Base-by-base conservation (phyloP, 2,888 invertebrate species). In the Galerucella nymphaeae region DNA sequence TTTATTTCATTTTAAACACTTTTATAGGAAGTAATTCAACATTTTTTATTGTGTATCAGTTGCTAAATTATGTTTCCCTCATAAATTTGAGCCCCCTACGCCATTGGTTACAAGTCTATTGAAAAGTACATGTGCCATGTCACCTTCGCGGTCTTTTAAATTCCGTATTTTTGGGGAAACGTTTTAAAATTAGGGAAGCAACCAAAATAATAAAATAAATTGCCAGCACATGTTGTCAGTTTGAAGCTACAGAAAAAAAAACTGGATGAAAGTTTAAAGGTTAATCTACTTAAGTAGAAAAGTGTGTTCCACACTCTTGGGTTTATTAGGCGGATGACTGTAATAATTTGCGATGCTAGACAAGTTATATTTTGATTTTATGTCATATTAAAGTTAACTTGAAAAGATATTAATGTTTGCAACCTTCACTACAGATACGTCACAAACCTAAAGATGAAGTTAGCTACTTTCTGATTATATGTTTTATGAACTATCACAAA, bases 281-380 rank as follows among this genome's bases (percentile, higher is more conserved):
- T 81, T 81, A 81, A 80, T 79, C 76, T 78, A 78, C 80, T 78
- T 82, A 80, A 82, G 80, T 77, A 78, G 78, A 72, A 78, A 81
- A 80, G 79, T 76, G 79, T 80, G 81, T 79, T 76, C 72, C 75
- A 73, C 72, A 76, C 68, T 66, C 57, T 74, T 71, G 30, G 8
- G 30, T 38, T 38, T 38, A 64, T 70, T 53, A 38, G n/a, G 57
- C 70, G 58, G 62, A 66, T 50, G 70, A 69, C 61, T 61, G 66
- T 63, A 70, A 73, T 59, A 73, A 70, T 66, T 70, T 62, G 59
- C n/a, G 30, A 59, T 61, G 30, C 30, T 42, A 61, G 71, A 69
- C 72, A 61, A 65, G 61, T 66, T 59, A 45, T 23, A 59, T 18
- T 41, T 55, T 42, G 55, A 30, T 30, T 30, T 30, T 30, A 30